phyloP scores from a whole-genome alignment of 2,888 invertebrate species.

The Oeneis ivallda region DNA sequence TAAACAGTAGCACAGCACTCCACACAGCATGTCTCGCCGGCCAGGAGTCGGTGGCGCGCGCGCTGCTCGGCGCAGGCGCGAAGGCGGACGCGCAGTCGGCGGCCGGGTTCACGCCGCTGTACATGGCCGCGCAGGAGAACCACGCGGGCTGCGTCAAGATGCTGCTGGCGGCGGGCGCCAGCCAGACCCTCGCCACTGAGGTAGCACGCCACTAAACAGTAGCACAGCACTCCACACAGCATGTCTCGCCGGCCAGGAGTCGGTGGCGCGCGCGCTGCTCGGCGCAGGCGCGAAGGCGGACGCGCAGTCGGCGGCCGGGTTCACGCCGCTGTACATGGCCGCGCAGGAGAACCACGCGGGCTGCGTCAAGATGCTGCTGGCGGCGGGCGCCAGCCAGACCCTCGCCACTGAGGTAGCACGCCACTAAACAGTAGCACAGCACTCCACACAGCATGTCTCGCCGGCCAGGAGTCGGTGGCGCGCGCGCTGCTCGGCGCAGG shows the following conservation, averaged over 20 bases:
- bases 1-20: no score
- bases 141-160: conserved; percentile 96
- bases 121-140: conserved; percentile 99
- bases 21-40: conserved; percentile 99
- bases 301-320: no score
- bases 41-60: conserved; percentile 95
- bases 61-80: conserved; percentile 94
- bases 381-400: conserved; percentile 97
- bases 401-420: conserved; percentile 98
- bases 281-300: no score
- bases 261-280: no score
- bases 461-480: no score
- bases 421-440: conserved; percentile 9
- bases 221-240: no score
- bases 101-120: conserved; percentile 98
- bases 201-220: conserved; percentile 62
- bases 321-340: conserved; percentile 99
- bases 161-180: conserved; percentile 95
- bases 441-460: not conserved
- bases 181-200: conserved; percentile 98
- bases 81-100: conserved; percentile 98
- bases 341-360: conserved; percentile 82
- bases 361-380: conserved; percentile 94
- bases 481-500: conserved; percentile 94
- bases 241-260: no score